Base-by-base conservation (phyloP, 2,888 invertebrate species). In the Euphydryas editha region DNA sequence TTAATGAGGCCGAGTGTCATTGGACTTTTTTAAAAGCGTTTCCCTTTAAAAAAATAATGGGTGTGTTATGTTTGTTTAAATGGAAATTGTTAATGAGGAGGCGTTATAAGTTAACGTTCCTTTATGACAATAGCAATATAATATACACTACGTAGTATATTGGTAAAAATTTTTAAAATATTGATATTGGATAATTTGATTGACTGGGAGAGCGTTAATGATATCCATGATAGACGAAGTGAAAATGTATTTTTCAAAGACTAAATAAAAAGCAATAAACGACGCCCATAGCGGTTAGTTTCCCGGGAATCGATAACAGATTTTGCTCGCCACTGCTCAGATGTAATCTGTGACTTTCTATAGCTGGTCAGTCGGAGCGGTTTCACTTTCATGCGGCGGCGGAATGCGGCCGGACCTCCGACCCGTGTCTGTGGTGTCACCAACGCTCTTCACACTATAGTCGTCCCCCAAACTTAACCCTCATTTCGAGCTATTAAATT, bases 341-440 rank as follows among this genome's bases (percentile, higher is more conserved):
- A 88, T 90, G 71, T 88, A 90, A 88, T 90, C 88, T 86, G 85
- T 87, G 89, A 92, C 92, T 92, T 92, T 92, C 91, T 92, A 92
- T 89, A 84, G 90, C 85, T 87, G 90, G 88, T 87, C 74, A 75
- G 73, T 63, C 84, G 82, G 81, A 81, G 87, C 85, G 86, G 89
- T 92, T 92, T 92, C 92, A 92, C 92, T 92, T 92, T 92, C 92
- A 82, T 88, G 85, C 87, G 84, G 81, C 86, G 84, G 77, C 70
- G 90, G 92, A 92, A 92, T 91, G 92, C 88, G 91, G 87, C 86
- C 90, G 89, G 86, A 91, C 90, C 92, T 90, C 86, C 90, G 91
- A 91, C 90, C 90, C 86, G 83, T 80, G 81, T 80, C 80, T 75
- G 73, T 77, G 75, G 76, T 72, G 74, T 72, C 77, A 67, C 68